Evolutionary conservation across 2,113 vertebrate genomes (phyloP), one percentile per base, ranked within the genome.

Genomic region (Morone chrysops): DNA sequence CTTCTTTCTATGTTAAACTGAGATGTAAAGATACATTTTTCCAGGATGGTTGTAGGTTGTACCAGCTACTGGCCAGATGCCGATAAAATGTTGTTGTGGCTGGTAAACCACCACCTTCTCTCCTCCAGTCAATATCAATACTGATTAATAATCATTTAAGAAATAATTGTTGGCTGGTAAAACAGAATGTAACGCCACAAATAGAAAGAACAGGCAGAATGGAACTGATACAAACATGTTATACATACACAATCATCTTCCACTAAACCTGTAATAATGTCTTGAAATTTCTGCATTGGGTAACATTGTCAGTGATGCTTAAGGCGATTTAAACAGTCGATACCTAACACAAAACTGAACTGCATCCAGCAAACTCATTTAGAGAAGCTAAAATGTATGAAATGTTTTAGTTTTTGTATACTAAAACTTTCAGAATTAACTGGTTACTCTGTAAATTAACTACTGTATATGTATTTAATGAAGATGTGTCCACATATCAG

Each of bases 211-310:
- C 20, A n/a, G 16, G 13, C 1, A 74, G 1, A 71, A 8, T 59
- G 43, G 20, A 71, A 10, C 68, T 36, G 18, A 41, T 43, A 48
- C 22, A 65, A 59, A 77, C 22, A 77, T 63, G 53, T 59, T 6
- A 18, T 1, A 71, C 14, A 59, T 8, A 62, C 53, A 81, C 81
- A 79, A 81, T 84, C 81, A 79, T 80, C 14, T 66, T 56, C 12
- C 59, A 75, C 12, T 61, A 61, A 74, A 70, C 47, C 25, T 57
- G 8, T 12, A 80, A 78, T 25, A 73, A 12, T 7, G 6, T n/a
- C 11, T n/a, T 79, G 22, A 50, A 3, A 47, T 38, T 59, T 48
- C 12, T 38, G 31, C 47, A 61, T 3, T 3, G 40, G 6, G 40
- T 47, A 20, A 61, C 31, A 43, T 50, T 14, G 1, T 38, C 36